Evolutionary conservation across 1,140 invertebrate genomes (phyloP).

Genomic region (Polypedilum vanderplanki): DNA sequence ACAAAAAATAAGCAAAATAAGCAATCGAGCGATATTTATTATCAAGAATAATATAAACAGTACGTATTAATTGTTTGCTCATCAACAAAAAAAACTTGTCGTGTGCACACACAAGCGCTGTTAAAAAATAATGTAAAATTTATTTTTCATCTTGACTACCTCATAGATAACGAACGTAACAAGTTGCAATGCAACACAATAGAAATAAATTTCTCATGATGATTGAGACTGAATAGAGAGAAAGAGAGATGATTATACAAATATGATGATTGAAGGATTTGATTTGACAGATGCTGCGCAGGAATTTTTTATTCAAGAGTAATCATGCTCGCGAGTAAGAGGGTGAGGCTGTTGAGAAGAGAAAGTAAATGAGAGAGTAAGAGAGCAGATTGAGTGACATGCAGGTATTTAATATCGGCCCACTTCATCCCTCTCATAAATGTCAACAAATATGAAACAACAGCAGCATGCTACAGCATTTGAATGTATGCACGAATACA

Average conservation of each 20-base stretch:
- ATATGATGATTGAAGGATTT: background rate
- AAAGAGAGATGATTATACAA: background rate
- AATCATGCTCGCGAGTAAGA: background rate
- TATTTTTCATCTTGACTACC: background rate
- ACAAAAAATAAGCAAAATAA: too few species aligned
- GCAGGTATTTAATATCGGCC: background rate
- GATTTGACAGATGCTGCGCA: constrained; percentile 16
- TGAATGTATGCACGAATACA: constrained; percentile 13
- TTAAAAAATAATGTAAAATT: background rate
- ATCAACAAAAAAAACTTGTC: background rate
- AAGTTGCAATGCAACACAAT: constrained; percentile 5
- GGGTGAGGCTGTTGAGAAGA: too few species aligned
- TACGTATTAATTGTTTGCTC: constrained; percentile 3
- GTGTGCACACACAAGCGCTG: background rate
- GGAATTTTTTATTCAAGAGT: background rate
- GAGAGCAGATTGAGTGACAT: background rate
- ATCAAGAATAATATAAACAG: background rate
- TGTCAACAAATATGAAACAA: background rate
- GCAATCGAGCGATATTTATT: too few species aligned
- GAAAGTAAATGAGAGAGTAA: background rate
- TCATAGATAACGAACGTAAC: background rate
- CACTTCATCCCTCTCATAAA: constrained; percentile 5
- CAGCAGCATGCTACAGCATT: background rate
- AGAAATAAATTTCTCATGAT: background rate
- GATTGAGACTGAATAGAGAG: background rate